A percentile compares a stretch with the other conserved stretches of the same genome.
phyloP scores from a whole-genome alignment of 64 coral and sea anemone genomes.

The Porites australiensis region DNA sequence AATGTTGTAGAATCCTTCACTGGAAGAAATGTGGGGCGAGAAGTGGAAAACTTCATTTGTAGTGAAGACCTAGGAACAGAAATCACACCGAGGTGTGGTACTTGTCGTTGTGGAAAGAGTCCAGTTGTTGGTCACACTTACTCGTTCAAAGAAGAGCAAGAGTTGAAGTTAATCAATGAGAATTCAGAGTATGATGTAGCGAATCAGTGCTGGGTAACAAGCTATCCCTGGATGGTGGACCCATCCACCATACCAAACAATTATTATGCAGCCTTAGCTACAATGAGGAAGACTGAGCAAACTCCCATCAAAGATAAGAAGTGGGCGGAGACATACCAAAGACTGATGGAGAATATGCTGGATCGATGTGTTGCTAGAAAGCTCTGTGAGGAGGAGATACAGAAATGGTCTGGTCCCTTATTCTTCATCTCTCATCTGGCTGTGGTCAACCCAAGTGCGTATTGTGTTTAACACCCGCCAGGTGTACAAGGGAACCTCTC shows the following conservation, averaged over 20 bases:
- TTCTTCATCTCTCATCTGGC: constrained; percentile 70
- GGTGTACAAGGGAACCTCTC: constrained; percentile 56
- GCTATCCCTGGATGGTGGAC: constrained; percentile 60
- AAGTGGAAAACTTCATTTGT: constrained; percentile 24
- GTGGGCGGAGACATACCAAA: constrained; percentile 53
- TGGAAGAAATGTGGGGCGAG: constrained; percentile 5
- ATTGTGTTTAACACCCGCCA: constrained; percentile 79
- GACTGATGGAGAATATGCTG: constrained; percentile 69
- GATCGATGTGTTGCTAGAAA: constrained; percentile 50
- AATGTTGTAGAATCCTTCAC: constrained; percentile 1
- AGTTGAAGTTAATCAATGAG: constrained; percentile 63
- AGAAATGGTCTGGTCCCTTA: constrained; percentile 42
- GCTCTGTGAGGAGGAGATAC: constrained; percentile 41
- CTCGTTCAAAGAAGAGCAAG: constrained; percentile 64
- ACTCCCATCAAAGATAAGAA: constrained; percentile 41
- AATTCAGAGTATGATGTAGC: constrained; percentile 52
- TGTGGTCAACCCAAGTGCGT: constrained; percentile 50
- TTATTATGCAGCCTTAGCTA: constrained; percentile 36
- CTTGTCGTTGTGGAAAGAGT: constrained; percentile 49
- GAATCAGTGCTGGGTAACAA: constrained; percentile 67
- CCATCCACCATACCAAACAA: constrained; percentile 64
- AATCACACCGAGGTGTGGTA: constrained; percentile 42
- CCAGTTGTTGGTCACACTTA: constrained; percentile 62
- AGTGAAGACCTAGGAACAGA: constrained; percentile 51
- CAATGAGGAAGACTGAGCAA: constrained; percentile 61